Base-by-base conservation (phyloP, 2,888 invertebrate genomes). In the Notocelia uddmanniana region DNA sequence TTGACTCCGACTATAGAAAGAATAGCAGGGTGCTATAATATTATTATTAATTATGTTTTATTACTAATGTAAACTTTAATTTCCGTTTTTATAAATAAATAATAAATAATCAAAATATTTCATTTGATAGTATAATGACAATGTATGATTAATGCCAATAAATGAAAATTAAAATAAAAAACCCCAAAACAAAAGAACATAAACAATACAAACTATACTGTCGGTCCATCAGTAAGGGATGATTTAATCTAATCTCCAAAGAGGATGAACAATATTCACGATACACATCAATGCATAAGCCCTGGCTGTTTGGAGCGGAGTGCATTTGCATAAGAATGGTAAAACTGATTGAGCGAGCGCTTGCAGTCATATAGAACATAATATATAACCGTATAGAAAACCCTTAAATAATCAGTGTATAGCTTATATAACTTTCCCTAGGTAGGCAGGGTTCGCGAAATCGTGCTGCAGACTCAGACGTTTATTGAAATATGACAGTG, bases 311-410 rank as follows among this genome's bases (percentile, higher is more conserved):
- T 62, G 23, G 19, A 55, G 55, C 55, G 55, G 19, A 37, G 50
- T 72, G 66, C 71, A 71, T 71, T 71, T 71, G 54, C 71, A 71
- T 72, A 62, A 31, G 62, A 68, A 72, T 68, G 68, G 68, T 50
- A 31, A 54, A 68, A 50, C 67, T 68, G 72, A 72, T 72, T 72
- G 72, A 62, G 67, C 48, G 60, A 55, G 62, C 59, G 59, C 67
- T 55, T 67, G 60, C 68, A 72, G 45, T 45, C 26, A 66, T 45
- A 45, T 45, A 45, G 45, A 45, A 45, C n/a, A 15, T 2, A 3
- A n/a, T 45, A 45, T n/a, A 8, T 3, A 45, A n/a, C 45, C n/a
- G 45, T 54, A 31, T 26, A 50, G 6, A 45, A 8, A 41, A n/a
- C n/a, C 19, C 31, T 31, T 62, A 26, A 9, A 34, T 63, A 50